Evolutionary conservation across 2,888 invertebrate species (phyloP).

Genomic region (Dicranocentrus wangi): DNA sequence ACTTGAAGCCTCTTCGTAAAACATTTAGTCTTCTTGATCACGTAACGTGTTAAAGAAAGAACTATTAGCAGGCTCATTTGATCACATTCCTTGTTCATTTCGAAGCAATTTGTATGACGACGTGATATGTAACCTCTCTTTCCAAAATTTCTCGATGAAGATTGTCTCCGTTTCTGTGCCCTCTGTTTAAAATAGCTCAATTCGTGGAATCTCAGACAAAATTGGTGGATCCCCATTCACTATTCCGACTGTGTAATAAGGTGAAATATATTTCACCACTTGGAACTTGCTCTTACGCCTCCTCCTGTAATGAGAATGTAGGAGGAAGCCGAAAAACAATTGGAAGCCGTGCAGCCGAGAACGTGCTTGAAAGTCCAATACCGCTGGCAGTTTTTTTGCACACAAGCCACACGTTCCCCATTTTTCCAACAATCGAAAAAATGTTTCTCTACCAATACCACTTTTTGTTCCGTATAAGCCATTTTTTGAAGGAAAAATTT

Average conservation of each 20-base stretch:
- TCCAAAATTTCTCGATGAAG: no score
- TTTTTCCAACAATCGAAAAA: not conserved
- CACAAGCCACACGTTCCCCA: not conserved
- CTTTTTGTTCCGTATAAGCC: no score
- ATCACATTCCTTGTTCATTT: no score
- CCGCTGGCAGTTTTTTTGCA: not conserved
- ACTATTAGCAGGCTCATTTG: no score
- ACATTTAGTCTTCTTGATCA: not conserved
- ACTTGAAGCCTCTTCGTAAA: no score
- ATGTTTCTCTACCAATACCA: no score
- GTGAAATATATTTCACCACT: not conserved
- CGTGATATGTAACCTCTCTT: no score
- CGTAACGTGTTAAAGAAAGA: not conserved
- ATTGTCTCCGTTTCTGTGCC: no score
- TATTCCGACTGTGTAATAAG: constrained; percentile 4
- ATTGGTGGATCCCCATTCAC: not conserved
- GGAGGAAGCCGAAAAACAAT: not conserved
- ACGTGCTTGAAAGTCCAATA: not conserved
- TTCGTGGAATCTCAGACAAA: not conserved
- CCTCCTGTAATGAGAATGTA: not conserved
- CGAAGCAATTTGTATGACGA: no score
- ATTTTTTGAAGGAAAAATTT: no score
- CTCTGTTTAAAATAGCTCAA: not conserved
- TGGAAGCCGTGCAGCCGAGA: not conserved
- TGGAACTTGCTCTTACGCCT: not conserved